phyloP scores from a whole-genome alignment of 2,797 vertebrate genomes.

The Carduelis carduelis region DNA sequence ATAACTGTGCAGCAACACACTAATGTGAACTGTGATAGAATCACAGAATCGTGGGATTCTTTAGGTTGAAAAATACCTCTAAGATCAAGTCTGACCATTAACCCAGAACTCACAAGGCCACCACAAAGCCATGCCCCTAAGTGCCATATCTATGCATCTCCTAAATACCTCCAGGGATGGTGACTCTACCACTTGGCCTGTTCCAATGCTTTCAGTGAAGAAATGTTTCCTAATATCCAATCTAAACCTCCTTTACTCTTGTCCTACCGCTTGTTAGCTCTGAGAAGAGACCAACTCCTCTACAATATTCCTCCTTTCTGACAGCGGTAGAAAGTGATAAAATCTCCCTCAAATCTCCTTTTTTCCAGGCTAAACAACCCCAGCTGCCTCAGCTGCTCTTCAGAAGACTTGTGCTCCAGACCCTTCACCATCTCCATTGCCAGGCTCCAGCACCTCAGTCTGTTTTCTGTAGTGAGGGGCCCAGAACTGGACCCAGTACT shows the following conservation, averaged over 20 bases:
- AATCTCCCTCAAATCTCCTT: neutral
- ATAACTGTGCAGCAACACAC: neutral
- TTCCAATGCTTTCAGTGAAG: neutral
- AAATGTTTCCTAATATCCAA: neutral
- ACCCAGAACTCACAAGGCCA: neutral
- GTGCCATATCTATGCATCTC: neutral
- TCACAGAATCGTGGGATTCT: neutral
- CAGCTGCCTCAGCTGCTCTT: neutral
- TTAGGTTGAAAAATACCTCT: neutral
- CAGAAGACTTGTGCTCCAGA: neutral
- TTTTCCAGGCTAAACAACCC: neutral
- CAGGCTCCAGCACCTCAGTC: accelerated
- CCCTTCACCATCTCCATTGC: neutral
- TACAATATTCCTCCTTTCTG: neutral
- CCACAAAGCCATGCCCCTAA: neutral
- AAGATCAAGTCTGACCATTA: accelerated
- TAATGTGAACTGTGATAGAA: neutral
- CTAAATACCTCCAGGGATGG: neutral
- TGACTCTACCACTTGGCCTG: too few species aligned
- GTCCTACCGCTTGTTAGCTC: neutral
- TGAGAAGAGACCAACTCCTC: accelerated
- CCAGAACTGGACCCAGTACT: neutral
- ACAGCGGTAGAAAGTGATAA: accelerated
- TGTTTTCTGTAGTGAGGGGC: neutral
- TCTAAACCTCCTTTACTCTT: neutral